A percentile compares a stretch with the other conserved stretches of the same genome.
phyloP scores from a whole-genome alignment of 2,113 vertebrate genomes.

The Eleginops maclovinus region DNA sequence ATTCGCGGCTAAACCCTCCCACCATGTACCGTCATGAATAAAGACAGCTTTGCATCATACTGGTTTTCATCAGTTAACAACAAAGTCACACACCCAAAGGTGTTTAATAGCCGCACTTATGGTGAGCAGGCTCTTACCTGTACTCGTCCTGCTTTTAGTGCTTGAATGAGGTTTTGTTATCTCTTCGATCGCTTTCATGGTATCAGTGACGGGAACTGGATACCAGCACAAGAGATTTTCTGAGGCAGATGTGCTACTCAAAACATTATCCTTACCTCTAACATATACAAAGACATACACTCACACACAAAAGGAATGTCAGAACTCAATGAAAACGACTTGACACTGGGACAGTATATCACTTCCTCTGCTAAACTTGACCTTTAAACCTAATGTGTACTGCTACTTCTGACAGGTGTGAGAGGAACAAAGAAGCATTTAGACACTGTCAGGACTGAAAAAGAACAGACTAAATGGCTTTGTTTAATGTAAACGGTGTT shows the following conservation, averaged over 20 bases:
- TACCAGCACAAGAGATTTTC: slow-evolving; percentile 55
- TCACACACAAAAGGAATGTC: slow-evolving; percentile 47
- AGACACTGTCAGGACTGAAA: background rate
- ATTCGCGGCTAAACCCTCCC: slow-evolving; percentile 60
- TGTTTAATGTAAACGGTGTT: background rate
- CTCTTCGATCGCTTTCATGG: slow-evolving; percentile 64
- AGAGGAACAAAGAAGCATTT: slow-evolving; percentile 27
- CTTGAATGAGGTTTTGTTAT: slow-evolving; percentile 71
- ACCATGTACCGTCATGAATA: slow-evolving; percentile 64
- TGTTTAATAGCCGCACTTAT: slow-evolving; percentile 38
- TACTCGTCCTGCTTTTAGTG: slow-evolving; percentile 48
- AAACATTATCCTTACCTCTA: slow-evolving; percentile 53
- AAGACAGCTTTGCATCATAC: slow-evolving; percentile 74
- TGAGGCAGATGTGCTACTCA: slow-evolving; percentile 57
- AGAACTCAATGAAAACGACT: slow-evolving; percentile 41
- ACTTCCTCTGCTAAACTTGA: slow-evolving; percentile 65
- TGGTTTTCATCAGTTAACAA: slow-evolving; percentile 56
- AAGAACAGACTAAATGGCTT: background rate
- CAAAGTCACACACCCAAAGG: slow-evolving; percentile 65
- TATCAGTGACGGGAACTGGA: slow-evolving; percentile 72
- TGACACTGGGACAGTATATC: slow-evolving; percentile 17
- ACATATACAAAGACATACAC: slow-evolving; percentile 39
- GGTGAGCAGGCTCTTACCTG: slow-evolving; percentile 56
- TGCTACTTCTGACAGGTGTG: slow-evolving; percentile 38
- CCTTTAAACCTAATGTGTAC: slow-evolving; percentile 45